phyloP scores from a whole-genome alignment of 2,113 vertebrate species.

The Triplophysa dalaica region DNA sequence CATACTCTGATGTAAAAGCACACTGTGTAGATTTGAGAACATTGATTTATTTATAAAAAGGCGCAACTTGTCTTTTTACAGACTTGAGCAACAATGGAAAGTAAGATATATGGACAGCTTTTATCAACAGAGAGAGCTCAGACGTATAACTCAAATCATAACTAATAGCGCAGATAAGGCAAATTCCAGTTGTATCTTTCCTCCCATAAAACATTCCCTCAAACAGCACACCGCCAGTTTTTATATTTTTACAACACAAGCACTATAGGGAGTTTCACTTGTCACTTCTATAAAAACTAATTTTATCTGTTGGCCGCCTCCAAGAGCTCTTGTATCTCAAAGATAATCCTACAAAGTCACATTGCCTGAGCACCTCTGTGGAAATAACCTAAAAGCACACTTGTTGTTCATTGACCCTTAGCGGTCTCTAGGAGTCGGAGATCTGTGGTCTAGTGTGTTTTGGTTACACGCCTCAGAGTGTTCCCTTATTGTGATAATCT shows the following conservation, averaged over 20 bases:
- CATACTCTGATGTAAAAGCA: background rate
- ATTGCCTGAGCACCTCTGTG: background rate
- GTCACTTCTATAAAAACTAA: conserved; percentile 29
- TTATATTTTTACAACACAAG: conserved; percentile 25
- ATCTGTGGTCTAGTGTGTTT: background rate
- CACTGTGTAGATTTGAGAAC: conserved; percentile 4
- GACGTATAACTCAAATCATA: conserved; percentile 22
- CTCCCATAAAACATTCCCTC: conserved; percentile 25
- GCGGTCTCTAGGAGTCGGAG: background rate
- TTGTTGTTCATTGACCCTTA: background rate
- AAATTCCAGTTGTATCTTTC: conserved; percentile 28
- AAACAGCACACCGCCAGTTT: conserved; percentile 4
- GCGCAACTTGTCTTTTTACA: background rate
- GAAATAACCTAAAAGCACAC: conserved; percentile 26
- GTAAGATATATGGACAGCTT: background rate
- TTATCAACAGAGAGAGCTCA: background rate
- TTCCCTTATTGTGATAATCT: conserved; percentile 5
- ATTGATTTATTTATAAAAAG: background rate
- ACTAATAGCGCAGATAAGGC: conserved; percentile 17
- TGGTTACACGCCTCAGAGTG: background rate
- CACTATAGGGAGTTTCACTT: conserved; percentile 20
- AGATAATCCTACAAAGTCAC: conserved; percentile 3
- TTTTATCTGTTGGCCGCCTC: conserved; percentile 18
- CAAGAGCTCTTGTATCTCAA: background rate
- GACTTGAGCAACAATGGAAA: conserved; percentile 1